phyloP scores from a whole-genome alignment of 53 echinoderm and acorn worm genomes.

The Arbacia lixula region DNA sequence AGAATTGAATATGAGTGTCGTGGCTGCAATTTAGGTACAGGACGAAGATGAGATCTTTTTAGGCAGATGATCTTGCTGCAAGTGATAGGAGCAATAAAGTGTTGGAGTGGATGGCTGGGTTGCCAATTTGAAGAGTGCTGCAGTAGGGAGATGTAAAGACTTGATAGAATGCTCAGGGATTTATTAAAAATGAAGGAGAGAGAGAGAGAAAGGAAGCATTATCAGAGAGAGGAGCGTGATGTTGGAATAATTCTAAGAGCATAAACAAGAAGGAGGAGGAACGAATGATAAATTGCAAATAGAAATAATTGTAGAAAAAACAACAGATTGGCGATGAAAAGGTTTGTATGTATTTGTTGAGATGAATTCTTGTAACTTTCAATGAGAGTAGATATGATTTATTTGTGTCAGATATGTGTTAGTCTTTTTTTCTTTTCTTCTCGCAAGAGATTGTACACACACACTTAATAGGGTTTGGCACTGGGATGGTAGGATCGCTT shows the following conservation, averaged over 20 bases:
- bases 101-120: not conserved
- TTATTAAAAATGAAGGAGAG: not conserved
- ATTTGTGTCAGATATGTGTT: not conserved
- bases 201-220: conserved; percentile 5
- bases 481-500: too few species aligned
- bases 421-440: not conserved
- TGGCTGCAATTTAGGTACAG: too few species aligned
- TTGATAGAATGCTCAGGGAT: conserved; percentile 25
- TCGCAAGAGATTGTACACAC: not conserved
- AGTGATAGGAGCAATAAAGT: conserved; percentile 15
- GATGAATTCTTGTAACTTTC: conserved; percentile 5
- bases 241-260: not conserved
- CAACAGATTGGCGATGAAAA: conserved; percentile 25
- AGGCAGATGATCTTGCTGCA: conserved; percentile 10
- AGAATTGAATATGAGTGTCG: too few species aligned
- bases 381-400: not conserved
- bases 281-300: not conserved
- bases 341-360: conserved; percentile 24
- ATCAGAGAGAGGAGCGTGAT: not conserved
- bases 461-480: too few species aligned
- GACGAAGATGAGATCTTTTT: too few species aligned
- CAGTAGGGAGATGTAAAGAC: conserved; percentile 1
- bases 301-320: not conserved
- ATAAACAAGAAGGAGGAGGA: too few species aligned
- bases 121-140: conserved; percentile 45